These are phyloP conservation scores for Dolichomitus sp. DNA, from an alignment of 2,888 invertebrate genomes.

Conservation along the genomic window DNA sequence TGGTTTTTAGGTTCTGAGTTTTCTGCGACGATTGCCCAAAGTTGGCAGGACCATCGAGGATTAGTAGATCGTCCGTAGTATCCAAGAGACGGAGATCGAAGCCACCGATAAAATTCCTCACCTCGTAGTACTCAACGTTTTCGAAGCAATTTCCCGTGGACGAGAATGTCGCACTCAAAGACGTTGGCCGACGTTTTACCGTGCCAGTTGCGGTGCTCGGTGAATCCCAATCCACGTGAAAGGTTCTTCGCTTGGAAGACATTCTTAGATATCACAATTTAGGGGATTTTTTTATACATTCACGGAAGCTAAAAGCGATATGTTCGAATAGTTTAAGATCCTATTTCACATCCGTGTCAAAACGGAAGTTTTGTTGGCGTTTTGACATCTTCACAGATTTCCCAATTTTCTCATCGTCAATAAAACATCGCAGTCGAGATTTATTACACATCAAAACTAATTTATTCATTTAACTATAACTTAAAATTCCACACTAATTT, in stretches of 20 bases:
- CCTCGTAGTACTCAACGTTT: constrained; percentile 72
- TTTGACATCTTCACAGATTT: constrained; percentile 52
- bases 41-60: constrained; percentile 37
- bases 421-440: neutral
- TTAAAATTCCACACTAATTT: neutral
- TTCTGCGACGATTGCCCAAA: constrained; percentile 22
- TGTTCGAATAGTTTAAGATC: neutral
- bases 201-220: constrained; percentile 91
- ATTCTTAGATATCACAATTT: constrained; percentile 61
- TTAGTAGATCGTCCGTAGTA: constrained; percentile 52
- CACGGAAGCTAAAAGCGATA: neutral
- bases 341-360: constrained; percentile 74
- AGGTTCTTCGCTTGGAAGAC: constrained; percentile 77
- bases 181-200: constrained; percentile 90
- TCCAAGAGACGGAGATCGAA: constrained; percentile 67
- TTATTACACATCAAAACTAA: neutral
- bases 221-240: constrained; percentile 90
- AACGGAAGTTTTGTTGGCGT: constrained; percentile 70
- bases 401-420: neutral
- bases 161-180: constrained; percentile 82
- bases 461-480: neutral
- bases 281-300: neutral
- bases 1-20: constrained; percentile 49
- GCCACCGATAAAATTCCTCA: constrained; percentile 67
- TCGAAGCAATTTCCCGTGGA: constrained; percentile 68